Evolutionary conservation across 2,113 vertebrate genomes (phyloP).

Genomic region (Cololabis saira): DNA sequence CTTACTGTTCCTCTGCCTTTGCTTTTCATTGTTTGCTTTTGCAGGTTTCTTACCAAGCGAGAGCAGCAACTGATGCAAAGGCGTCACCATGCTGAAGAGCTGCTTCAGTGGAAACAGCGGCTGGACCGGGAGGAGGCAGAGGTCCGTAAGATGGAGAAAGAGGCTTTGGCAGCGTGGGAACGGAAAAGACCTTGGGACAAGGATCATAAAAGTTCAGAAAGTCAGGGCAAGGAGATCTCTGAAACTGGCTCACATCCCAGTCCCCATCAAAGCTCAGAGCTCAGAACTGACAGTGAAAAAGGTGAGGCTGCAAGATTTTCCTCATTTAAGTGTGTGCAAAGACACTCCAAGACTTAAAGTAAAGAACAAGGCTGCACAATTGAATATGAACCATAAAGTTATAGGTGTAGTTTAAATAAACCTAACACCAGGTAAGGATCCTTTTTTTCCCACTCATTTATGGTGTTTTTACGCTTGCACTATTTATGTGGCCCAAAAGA

Average conservation of each 20-base stretch:
- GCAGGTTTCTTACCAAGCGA: slow-evolving; percentile 94
- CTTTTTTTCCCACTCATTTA: no score
- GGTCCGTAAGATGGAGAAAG: slow-evolving; percentile 90
- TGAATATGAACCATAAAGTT: no score
- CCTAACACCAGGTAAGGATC: no score
- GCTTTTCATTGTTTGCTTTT: slow-evolving; percentile 35
- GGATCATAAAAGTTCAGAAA: slow-evolving; percentile 13
- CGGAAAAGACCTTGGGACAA: slow-evolving; percentile 65
- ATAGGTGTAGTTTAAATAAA: no score
- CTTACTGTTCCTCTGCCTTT: slow-evolving; percentile 9
- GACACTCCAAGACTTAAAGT: neutral
- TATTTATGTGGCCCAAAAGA: no score
- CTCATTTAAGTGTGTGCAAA: neutral
- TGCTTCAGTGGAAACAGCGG: slow-evolving; percentile 92
- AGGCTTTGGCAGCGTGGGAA: slow-evolving; percentile 92
- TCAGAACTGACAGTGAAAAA: slow-evolving; percentile 55
- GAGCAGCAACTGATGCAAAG: slow-evolving; percentile 96
- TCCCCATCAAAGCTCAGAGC: slow-evolving; percentile 43
- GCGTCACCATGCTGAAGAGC: slow-evolving; percentile 90
- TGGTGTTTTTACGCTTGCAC: no score
- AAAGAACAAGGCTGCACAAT: no score
- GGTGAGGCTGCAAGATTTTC: slow-evolving; percentile 51
- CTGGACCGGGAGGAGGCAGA: slow-evolving; percentile 93
- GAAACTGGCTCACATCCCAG: slow-evolving; percentile 36
- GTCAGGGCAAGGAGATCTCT: slow-evolving; percentile 33